Evolutionary conservation across 1,140 invertebrate genomes (phyloP).

Genomic region (Orius laevigatus): DNA sequence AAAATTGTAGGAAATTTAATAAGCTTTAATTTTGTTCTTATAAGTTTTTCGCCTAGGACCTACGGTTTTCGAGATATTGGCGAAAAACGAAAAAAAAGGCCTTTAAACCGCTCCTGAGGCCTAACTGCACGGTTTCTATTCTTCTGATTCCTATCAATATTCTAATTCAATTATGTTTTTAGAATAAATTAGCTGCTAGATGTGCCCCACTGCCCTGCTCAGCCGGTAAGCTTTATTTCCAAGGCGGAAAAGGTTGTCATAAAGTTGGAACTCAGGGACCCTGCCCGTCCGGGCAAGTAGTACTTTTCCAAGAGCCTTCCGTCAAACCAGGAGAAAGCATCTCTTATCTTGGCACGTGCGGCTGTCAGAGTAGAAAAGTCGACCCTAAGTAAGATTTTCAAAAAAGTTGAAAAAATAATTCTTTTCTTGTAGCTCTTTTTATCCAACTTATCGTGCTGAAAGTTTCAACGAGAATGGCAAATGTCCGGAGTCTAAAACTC

Average conservation of each 20-base stretch:
- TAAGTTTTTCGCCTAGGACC: too few relatives aligned
- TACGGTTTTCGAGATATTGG: too few relatives aligned
- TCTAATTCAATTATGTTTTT: background rate
- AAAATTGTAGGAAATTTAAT: too few relatives aligned
- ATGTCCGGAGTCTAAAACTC: constrained; percentile 5
- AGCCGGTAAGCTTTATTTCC: constrained; percentile 53
- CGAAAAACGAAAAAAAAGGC: too few relatives aligned
- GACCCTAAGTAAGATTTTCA: constrained; percentile 13
- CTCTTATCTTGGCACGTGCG: constrained; percentile 64
- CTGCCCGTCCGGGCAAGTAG: constrained; percentile 46
- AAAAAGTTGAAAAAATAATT: background rate
- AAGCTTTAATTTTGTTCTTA: too few relatives aligned
- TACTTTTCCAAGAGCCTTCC: constrained; percentile 58
- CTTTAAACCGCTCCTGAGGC: too few relatives aligned
- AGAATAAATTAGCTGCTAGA: constrained; percentile 14
- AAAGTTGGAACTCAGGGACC: constrained; percentile 54
- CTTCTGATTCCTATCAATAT: too few relatives aligned
- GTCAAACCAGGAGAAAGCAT: constrained; percentile 57
- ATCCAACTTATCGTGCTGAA: constrained; percentile 8
- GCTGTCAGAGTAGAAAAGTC: constrained; percentile 33
- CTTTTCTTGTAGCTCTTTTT: constrained; percentile 15
- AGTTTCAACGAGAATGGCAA: constrained; percentile 3
- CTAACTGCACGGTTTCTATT: too few relatives aligned
- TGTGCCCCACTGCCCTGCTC: constrained; percentile 43
- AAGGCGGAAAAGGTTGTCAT: constrained; percentile 51